Evolutionary conservation across 2,888 invertebrate genomes (phyloP), one percentile per base, ranked within the genome.

Genomic region (Frankliniella fusca): DNA sequence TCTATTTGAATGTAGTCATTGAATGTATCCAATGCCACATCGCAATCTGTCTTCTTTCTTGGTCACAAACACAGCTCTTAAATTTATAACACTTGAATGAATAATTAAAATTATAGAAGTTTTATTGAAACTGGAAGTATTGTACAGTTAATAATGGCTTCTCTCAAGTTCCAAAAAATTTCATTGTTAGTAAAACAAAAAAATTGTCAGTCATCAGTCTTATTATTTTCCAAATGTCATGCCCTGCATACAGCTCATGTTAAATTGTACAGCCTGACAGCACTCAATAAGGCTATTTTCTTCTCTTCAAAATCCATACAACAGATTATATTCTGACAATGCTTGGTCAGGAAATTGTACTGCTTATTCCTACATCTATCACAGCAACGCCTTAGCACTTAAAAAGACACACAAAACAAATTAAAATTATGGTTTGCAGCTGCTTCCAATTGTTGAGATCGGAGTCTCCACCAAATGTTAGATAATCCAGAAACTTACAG

Each of bases 141-240:
- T 9, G 0, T 76, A 11, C 27, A 76, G 12, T 76, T 27, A 23
- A 23, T 27, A 23, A 76, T 27, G 23, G 9, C 23, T 23, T 76
- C 27, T 10, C 70, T 23, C 20, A 61, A 61, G 18, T 61, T 38
- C 38, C 5, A 5, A 38, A 11, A 61, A 61, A 61, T 20, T 61
- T 61, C 61, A 61, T 61, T 61, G 61, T 61, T 61, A 61, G 61
- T 61, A 61, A 61, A 61, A 54, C 20, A 54, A 61, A 61, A 61
- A 15, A 61, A 61, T 18, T 61, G 12, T 8, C 15, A 61, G 61
- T 61, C 61, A 20, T 61, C 61, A 61, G 61, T 61, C 61, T 61
- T 61, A 61, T 15, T 54, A 18, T 54, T 54, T 61, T 61, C 20
- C 61, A 61, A 61, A 10, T 61, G 20, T 61, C 18, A 15, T 61